Conservation (phyloP, 2,113 vertebrate species). For the Corythoichthys intestinalis region DNA sequence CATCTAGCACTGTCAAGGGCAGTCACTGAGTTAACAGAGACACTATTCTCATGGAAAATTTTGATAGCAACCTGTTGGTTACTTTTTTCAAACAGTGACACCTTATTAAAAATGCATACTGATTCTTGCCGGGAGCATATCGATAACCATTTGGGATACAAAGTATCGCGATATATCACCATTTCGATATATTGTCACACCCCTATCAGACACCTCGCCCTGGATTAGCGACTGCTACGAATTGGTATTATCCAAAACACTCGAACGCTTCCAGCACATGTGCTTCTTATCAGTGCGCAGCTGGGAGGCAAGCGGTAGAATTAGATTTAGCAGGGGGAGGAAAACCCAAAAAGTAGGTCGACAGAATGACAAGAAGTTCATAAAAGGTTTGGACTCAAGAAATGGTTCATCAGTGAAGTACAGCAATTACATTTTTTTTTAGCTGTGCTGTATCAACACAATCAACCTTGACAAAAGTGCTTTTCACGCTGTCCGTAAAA, state of each 20-base stretch:
- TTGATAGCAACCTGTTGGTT: too few species aligned
- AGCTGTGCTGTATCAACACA: background rate
- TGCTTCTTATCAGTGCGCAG: conserved; percentile 51
- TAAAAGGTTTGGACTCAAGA: conserved; percentile 8
- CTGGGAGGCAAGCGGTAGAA: conserved; percentile 35
- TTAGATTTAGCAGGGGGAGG: conserved; percentile 24
- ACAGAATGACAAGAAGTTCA: conserved; percentile 19
- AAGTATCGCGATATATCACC: too few species aligned
- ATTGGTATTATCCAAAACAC: conserved; percentile 37
- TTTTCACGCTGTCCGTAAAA: background rate
- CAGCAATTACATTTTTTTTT: background rate
- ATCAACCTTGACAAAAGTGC: background rate
- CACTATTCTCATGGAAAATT: too few species aligned
- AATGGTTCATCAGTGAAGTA: background rate
- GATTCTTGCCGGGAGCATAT: too few species aligned
- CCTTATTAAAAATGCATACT: too few species aligned
- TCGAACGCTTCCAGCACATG: conserved; percentile 40
- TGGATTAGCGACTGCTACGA: conserved; percentile 32
- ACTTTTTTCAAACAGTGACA: too few species aligned
- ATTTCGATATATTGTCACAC: background rate
- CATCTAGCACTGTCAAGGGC: too few species aligned
- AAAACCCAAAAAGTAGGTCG: conserved; percentile 20
- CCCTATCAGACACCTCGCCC: conserved; percentile 6
- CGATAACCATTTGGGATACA: too few species aligned
- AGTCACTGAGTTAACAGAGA: too few species aligned